Percentiles rank a stretch among this genome's conserved stretches.
Conservation (phyloP, 1,140 invertebrate genomes). For the Tetragonula clypearis region DNA sequence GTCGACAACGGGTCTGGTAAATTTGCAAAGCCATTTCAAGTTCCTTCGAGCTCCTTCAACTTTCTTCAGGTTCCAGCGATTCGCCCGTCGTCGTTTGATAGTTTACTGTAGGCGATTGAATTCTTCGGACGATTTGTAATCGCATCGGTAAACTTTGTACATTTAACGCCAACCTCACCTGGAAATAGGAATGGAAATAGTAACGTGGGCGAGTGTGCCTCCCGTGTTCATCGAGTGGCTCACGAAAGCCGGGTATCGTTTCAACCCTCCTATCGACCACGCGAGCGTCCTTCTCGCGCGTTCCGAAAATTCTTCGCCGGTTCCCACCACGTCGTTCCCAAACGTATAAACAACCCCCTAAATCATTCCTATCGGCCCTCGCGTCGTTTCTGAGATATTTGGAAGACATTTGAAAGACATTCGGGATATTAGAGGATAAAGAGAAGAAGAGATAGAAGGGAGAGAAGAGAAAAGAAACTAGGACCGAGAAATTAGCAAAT, state of each 20-base stretch:
- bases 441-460: not conserved
- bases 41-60: constrained; percentile 67
- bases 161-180: constrained; percentile 67
- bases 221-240: constrained; percentile 51
- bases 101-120: constrained; percentile 75
- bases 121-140: constrained; percentile 73
- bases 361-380: not conserved
- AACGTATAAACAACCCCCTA: not conserved
- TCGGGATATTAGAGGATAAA: accelerated
- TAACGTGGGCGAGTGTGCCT: constrained; percentile 8
- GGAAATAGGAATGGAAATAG: not conserved
- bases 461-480: too few species aligned
- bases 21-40: constrained; percentile 81
- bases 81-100: constrained; percentile 66
- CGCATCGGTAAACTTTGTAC: constrained; percentile 78
- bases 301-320: not conserved
- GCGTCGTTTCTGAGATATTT: not conserved
- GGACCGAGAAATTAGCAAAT: not conserved
- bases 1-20: constrained; percentile 71
- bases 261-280: constrained; percentile 18
- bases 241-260: constrained; percentile 43
- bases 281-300: not conserved
- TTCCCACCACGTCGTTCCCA: not conserved
- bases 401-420: not conserved
- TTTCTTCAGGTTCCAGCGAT: constrained; percentile 66